phyloP scores from a whole-genome alignment of 2,113 vertebrate species.

The Phainopepla nitens region DNA sequence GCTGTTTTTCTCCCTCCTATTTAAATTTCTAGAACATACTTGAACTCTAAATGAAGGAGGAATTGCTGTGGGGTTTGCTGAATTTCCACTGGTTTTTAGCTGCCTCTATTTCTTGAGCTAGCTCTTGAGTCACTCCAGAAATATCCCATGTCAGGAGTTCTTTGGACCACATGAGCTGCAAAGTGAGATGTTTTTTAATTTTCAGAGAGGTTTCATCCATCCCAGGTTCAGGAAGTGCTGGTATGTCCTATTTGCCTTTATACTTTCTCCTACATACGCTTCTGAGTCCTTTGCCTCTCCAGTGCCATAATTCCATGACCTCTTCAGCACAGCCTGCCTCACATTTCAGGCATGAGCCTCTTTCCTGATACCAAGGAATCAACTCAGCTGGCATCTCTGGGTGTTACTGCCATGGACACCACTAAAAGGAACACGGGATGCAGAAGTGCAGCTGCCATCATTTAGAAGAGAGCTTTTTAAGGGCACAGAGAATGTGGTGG shows the following conservation, averaged over 20 bases:
- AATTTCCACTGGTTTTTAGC: not conserved
- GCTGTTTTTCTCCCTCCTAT: not conserved
- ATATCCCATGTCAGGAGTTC: not conserved
- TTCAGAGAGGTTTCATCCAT: not conserved
- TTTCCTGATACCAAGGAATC: not conserved
- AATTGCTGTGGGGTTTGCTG: not conserved
- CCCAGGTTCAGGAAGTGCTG: not conserved
- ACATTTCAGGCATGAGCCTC: fast-evolving
- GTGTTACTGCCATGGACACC: not conserved
- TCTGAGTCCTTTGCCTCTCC: not conserved
- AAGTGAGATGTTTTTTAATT: not conserved
- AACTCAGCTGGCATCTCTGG: not conserved
- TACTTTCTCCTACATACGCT: not conserved
- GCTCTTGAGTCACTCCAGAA: not conserved
- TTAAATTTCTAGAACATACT: not conserved
- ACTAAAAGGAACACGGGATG: fast-evolving
- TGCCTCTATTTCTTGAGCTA: not conserved
- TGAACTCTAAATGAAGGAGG: not conserved
- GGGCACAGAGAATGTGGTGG: fast-evolving
- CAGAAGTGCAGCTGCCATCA: not conserved
- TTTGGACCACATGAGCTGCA: not conserved
- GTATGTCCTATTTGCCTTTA: not conserved
- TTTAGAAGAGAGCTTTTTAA: not conserved
- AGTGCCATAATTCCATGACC: fast-evolving
- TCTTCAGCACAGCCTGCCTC: not conserved